Conservation (phyloP, 2,113 vertebrate genomes). For the Catagonus wagneri region DNA sequence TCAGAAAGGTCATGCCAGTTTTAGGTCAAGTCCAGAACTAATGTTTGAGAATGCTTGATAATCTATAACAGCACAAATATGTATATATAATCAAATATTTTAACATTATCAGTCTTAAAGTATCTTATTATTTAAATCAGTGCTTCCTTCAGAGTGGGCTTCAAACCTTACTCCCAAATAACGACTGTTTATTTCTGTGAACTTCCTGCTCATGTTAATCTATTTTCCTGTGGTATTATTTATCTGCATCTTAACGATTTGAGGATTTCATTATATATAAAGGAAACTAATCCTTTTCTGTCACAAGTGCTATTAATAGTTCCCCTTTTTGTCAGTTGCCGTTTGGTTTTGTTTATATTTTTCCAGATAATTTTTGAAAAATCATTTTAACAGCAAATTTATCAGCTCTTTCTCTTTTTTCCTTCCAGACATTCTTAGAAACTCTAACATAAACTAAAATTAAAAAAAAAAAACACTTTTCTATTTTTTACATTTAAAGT, state of each 20-base stretch:
- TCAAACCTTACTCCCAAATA: background rate
- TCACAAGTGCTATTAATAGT: background rate
- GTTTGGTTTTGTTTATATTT: slow-evolving; percentile 1
- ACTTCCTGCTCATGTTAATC: background rate
- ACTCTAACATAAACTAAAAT: background rate
- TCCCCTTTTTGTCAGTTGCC: background rate
- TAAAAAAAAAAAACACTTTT: background rate
- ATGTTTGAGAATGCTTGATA: background rate
- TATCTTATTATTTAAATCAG: slow-evolving; percentile 18
- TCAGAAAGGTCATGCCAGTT: background rate
- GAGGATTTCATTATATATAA: background rate
- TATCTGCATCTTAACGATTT: slow-evolving; percentile 17
- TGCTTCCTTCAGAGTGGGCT: background rate
- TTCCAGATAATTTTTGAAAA: background rate
- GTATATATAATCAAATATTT: background rate
- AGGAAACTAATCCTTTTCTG: background rate
- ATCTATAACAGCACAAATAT: background rate
- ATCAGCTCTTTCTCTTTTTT: background rate
- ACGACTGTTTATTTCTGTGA: background rate
- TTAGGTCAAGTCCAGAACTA: background rate
- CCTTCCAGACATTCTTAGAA: background rate
- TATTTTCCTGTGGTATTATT: slow-evolving; percentile 16
- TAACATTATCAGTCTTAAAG: background rate
- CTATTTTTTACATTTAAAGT: slow-evolving; percentile 15
- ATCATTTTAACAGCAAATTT: slow-evolving; percentile 29